phyloP scores from a whole-genome alignment of 2,888 invertebrate genomes.

The Ophion ellenae region DNA sequence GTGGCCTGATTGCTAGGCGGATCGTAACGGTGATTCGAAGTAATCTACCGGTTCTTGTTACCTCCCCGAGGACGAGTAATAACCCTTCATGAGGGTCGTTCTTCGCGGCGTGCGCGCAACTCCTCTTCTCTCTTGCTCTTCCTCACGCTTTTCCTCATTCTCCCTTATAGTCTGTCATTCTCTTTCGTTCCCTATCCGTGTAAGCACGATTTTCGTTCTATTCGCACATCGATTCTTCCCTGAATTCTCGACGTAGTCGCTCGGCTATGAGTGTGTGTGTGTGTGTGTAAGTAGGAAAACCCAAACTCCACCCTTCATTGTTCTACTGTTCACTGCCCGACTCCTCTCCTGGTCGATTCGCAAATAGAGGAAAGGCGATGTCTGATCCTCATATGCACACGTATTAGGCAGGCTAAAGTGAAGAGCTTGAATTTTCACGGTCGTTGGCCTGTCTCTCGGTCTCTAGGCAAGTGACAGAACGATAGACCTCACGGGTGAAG shows the following conservation, averaged over 20 bases:
- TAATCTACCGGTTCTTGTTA: conserved; percentile 82
- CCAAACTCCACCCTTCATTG: conserved; percentile 36
- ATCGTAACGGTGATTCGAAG: conserved; percentile 81
- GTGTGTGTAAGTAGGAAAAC: not conserved
- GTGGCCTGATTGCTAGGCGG: conserved; percentile 80
- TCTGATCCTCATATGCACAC: conserved; percentile 39
- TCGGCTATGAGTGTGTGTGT: conserved; percentile 17
- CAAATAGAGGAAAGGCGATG: conserved; percentile 31
- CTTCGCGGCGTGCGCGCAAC: conserved; percentile 72
- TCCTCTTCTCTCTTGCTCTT: conserved; percentile 38
- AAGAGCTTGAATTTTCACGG: conserved; percentile 58
- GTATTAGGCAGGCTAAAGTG: conserved; percentile 38
- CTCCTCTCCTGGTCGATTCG: conserved; percentile 54
- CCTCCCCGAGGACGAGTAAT: conserved; percentile 80
- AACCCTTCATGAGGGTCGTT: conserved; percentile 80
- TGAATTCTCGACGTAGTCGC: conserved; percentile 59
- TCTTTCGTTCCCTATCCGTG: conserved; percentile 42
- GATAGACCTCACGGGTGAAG: conserved; percentile 28
- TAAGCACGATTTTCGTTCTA: conserved; percentile 65
- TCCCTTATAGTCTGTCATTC: not conserved
- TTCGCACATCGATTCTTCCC: conserved; percentile 65
- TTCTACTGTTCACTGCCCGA: conserved; percentile 46
- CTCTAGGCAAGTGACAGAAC: not conserved
- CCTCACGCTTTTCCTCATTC: not conserved
- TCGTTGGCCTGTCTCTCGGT: conserved; percentile 39